Percentiles rank a stretch among this genome's conserved stretches.
phyloP scores from a whole-genome alignment of 2,888 invertebrate species.

The Tetragnatha montana region DNA sequence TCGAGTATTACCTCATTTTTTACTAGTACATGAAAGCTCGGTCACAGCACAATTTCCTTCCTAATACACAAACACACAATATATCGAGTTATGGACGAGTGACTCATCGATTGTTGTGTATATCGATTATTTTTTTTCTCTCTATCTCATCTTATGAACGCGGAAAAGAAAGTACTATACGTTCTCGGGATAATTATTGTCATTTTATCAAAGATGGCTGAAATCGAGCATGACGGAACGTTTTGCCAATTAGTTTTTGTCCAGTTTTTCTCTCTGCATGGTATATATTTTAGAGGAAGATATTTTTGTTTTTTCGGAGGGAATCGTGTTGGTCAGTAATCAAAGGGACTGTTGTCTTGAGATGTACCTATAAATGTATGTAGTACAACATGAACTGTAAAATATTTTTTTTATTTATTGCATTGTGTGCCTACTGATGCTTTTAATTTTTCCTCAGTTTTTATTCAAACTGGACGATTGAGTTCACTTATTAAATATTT shows the following conservation, averaged over 20 bases:
- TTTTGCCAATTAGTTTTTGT: slow-evolving; percentile 12
- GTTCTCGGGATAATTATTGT: slow-evolving; percentile 1
- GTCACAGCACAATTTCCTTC: slow-evolving; percentile 39
- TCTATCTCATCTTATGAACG: slow-evolving; percentile 17
- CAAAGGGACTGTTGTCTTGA: too few relatives aligned
- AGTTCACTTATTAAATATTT: too few relatives aligned
- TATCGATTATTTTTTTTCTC: slow-evolving; percentile 39
- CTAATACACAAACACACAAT: slow-evolving; percentile 16
- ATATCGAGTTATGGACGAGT: slow-evolving; percentile 42
- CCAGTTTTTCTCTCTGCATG: background rate
- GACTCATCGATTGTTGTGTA: slow-evolving; percentile 30
- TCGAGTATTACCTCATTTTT: too few relatives aligned
- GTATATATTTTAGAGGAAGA: background rate
- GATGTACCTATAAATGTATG: too few relatives aligned
- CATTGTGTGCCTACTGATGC: too few relatives aligned
- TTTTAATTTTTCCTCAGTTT: too few relatives aligned
- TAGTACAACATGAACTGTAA: too few relatives aligned
- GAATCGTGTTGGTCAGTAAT: too few relatives aligned
- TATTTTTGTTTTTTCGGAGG: too few relatives aligned
- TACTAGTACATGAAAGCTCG: too few relatives aligned
- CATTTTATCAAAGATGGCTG: background rate
- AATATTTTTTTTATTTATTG: too few relatives aligned
- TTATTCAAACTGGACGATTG: too few relatives aligned
- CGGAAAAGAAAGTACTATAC: slow-evolving; percentile 38
- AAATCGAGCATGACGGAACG: slow-evolving; percentile 1